Percentiles rank a stretch among this genome's conserved stretches.
These are phyloP conservation scores for Dascyllus trimaculatus DNA, from an alignment of 2,113 vertebrate genomes.

Conservation along the genomic window DNA sequence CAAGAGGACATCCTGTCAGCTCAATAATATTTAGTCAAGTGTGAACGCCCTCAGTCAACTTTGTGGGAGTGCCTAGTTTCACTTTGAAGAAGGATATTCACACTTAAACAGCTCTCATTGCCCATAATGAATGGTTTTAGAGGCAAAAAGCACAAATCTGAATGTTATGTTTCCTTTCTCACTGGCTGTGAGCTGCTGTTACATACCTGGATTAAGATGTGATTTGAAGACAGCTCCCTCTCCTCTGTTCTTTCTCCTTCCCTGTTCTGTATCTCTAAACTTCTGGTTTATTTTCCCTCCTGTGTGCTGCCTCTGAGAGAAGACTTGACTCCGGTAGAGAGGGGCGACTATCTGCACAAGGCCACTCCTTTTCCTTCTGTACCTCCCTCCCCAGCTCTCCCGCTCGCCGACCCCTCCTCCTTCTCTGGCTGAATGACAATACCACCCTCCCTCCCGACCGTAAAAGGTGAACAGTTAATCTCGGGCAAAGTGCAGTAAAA, in stretches of 20 bases:
- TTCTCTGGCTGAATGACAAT: slow-evolving; percentile 78
- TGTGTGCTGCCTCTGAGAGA: slow-evolving; percentile 73
- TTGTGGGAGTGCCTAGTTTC: slow-evolving; percentile 12
- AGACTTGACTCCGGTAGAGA: slow-evolving; percentile 71
- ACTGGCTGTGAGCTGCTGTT: slow-evolving; percentile 34
- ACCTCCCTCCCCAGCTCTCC: slow-evolving; percentile 63
- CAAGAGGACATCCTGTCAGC: background rate
- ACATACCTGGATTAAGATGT: slow-evolving; percentile 73
- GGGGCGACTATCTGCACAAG: slow-evolving; percentile 76
- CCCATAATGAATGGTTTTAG: slow-evolving; percentile 57
- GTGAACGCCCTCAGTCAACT: slow-evolving; percentile 30
- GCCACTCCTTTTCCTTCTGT: slow-evolving; percentile 86
- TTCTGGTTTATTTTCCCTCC: slow-evolving; percentile 76
- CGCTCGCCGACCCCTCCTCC: slow-evolving; percentile 71
- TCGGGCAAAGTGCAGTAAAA: slow-evolving; percentile 78
- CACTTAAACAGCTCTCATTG: slow-evolving; percentile 42
- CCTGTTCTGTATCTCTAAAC: slow-evolving; percentile 55
- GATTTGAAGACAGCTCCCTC: slow-evolving; percentile 24
- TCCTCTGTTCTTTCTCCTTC: slow-evolving; percentile 49
- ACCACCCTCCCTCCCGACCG: slow-evolving; percentile 78
- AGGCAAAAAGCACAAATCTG: slow-evolving; percentile 48
- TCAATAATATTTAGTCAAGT: background rate
- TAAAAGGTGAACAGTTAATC: slow-evolving; percentile 87
- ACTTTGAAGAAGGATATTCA: slow-evolving; percentile 34
- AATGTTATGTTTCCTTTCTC: slow-evolving; percentile 42